Conservation (phyloP, 2,888 invertebrate species). For the Synergus japonicus region DNA sequence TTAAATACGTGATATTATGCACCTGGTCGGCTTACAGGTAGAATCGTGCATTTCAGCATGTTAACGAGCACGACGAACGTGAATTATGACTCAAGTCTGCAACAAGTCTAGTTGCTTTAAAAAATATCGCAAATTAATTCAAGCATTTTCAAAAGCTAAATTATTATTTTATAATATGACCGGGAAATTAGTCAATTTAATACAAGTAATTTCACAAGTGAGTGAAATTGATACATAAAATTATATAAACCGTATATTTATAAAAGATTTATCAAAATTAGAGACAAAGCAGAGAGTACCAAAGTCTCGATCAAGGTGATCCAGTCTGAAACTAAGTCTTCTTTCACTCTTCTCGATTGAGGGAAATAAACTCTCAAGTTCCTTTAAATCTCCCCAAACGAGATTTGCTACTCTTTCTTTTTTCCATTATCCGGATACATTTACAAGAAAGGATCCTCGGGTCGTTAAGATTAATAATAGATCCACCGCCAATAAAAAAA, state of each 20-base stretch:
- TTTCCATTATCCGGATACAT: constrained; percentile 40
- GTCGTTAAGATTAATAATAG: constrained; percentile 40
- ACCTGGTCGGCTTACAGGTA: constrained; percentile 23
- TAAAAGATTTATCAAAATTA: background rate
- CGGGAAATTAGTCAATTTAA: background rate
- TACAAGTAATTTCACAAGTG: background rate
- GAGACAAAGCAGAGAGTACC: constrained; percentile 14
- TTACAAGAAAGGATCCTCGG: constrained; percentile 34
- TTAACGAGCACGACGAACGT: constrained; percentile 27
- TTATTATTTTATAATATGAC: background rate
- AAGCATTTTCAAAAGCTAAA: background rate
- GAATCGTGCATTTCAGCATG: constrained; percentile 35
- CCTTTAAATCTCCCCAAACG: constrained; percentile 33
- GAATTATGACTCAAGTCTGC: constrained; percentile 32
- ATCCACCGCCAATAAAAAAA: constrained; percentile 6
- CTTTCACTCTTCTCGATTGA: constrained; percentile 27
- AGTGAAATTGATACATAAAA: background rate
- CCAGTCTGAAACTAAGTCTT: constrained; percentile 39
- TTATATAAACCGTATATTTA: background rate
- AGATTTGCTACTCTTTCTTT: constrained; percentile 27
- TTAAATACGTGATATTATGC: constrained; percentile 39
- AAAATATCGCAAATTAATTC: background rate
- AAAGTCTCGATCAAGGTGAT: constrained; percentile 35
- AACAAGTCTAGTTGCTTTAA: background rate
- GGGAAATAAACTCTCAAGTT: constrained; percentile 37